These are phyloP conservation scores for Carapus acus DNA, from an alignment of 2,797 vertebrate species.

Conservation along the genomic window DNA sequence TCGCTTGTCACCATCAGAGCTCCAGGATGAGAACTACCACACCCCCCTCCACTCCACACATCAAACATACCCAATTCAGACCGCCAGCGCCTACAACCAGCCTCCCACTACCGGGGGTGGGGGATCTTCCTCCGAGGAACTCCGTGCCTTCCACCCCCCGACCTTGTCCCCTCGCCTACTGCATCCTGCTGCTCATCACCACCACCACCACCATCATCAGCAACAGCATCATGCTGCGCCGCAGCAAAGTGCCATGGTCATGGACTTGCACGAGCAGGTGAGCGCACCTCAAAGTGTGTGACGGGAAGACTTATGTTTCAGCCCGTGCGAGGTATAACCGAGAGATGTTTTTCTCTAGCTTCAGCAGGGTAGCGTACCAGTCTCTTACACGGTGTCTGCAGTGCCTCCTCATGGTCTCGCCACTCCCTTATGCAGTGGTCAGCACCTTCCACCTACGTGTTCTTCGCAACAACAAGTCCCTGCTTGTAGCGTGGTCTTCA, in stretches of 20 bases:
- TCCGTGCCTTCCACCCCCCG: constrained; percentile 89
- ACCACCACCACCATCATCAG: constrained; percentile 50
- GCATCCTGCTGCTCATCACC: constrained; percentile 82
- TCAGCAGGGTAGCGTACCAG: constrained; percentile 88
- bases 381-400: constrained; percentile 91
- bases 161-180: constrained; percentile 85
- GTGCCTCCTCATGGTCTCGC: constrained; percentile 89
- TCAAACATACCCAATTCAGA: constrained; percentile 60
- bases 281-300: background rate
- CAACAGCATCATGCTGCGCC: constrained; percentile 54
- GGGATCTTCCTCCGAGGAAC: constrained; percentile 81
- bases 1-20: constrained; percentile 66
- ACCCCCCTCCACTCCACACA: constrained; percentile 43
- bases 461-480: constrained; percentile 90
- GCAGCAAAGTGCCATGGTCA: constrained; percentile 88
- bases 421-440: constrained; percentile 88
- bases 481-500: constrained; percentile 93
- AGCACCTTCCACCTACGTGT: constrained; percentile 89
- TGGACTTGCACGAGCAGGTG: constrained; percentile 96
- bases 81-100: constrained; percentile 67
- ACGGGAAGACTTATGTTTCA: too few relatives aligned
- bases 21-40: constrained; percentile 88
- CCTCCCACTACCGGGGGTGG: constrained; percentile 39
- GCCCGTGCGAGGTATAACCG: background rate
- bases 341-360: constrained; percentile 66